Evolutionary conservation across 2,888 invertebrate species (phyloP).

Genomic region (Rapana venosa): DNA sequence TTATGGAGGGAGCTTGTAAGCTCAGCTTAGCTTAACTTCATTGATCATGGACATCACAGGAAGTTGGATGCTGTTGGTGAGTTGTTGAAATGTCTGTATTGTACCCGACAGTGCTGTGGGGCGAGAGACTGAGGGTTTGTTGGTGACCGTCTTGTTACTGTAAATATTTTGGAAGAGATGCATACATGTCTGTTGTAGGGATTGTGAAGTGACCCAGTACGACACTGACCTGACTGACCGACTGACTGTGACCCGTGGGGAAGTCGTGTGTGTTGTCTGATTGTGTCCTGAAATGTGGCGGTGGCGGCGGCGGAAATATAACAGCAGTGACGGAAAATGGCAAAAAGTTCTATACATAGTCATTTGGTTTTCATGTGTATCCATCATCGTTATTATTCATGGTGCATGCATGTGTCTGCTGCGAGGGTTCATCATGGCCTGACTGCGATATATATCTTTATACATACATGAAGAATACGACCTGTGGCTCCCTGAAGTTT

Average conservation of each 20-base stretch:
- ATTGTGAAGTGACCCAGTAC: background rate
- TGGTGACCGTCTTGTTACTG: background rate
- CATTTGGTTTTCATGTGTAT: background rate
- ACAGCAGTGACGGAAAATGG: slow-evolving; percentile 19
- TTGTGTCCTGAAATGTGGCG: background rate
- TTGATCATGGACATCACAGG: too few relatives aligned
- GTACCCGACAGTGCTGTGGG: too few relatives aligned
- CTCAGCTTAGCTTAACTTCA: too few relatives aligned
- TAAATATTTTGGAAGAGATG: background rate
- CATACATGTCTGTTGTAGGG: background rate
- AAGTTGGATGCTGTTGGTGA: too few relatives aligned
- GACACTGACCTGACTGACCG: background rate
- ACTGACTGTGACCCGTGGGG: background rate
- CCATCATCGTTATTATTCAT: background rate
- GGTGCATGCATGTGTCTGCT: background rate
- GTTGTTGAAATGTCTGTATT: too few relatives aligned
- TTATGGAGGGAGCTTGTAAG: too few relatives aligned
- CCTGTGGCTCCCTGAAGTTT: background rate
- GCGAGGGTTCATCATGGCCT: background rate
- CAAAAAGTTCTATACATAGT: slow-evolving; percentile 11
- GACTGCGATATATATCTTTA: background rate
- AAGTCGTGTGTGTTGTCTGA: background rate
- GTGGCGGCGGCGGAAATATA: background rate
- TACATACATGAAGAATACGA: background rate
- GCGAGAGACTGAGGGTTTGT: too few relatives aligned